These are phyloP conservation scores for Montipora cactus DNA, from an alignment of 64 coral and sea anemone species.

Conservation along the genomic window DNA sequence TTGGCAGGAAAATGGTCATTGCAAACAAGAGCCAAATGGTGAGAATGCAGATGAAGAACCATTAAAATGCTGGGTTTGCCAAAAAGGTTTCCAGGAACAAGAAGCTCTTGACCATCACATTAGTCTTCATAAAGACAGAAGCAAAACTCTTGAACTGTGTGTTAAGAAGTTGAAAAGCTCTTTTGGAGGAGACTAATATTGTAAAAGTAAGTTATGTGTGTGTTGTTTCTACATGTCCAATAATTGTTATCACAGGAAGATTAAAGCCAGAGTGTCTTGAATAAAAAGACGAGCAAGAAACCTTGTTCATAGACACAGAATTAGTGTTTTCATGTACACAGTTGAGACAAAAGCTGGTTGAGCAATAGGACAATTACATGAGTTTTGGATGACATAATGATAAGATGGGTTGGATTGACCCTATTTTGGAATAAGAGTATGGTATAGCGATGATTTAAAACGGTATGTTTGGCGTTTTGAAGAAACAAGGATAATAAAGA, in stretches of 20 bases:
- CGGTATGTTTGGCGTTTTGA: too few relatives aligned
- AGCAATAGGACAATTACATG: too few relatives aligned
- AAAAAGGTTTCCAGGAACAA: constrained; percentile 11
- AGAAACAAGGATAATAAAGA: too few relatives aligned
- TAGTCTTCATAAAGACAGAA: constrained; percentile 42
- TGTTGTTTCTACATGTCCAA: not conserved
- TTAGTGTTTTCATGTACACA: too few relatives aligned
- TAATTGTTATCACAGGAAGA: not conserved
- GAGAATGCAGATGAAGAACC: not conserved
- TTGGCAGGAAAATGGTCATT: not conserved
- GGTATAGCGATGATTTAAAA: too few relatives aligned
- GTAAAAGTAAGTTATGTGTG: not conserved
- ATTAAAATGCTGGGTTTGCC: constrained; percentile 38
- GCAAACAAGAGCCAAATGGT: not conserved
- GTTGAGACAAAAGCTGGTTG: too few relatives aligned
- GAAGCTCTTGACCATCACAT: constrained; percentile 20
- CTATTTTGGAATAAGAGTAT: too few relatives aligned
- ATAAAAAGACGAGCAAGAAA: too few relatives aligned
- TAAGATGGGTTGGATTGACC: too few relatives aligned
- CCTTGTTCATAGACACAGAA: too few relatives aligned
- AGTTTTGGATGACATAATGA: too few relatives aligned
- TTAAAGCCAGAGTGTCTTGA: too few relatives aligned
- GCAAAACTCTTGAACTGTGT: constrained; percentile 33
- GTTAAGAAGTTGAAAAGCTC: constrained; percentile 36
- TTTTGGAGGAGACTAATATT: not conserved